Evolutionary conservation across 1,140 invertebrate genomes (phyloP).

Genomic region (Drosophila santomea): DNA sequence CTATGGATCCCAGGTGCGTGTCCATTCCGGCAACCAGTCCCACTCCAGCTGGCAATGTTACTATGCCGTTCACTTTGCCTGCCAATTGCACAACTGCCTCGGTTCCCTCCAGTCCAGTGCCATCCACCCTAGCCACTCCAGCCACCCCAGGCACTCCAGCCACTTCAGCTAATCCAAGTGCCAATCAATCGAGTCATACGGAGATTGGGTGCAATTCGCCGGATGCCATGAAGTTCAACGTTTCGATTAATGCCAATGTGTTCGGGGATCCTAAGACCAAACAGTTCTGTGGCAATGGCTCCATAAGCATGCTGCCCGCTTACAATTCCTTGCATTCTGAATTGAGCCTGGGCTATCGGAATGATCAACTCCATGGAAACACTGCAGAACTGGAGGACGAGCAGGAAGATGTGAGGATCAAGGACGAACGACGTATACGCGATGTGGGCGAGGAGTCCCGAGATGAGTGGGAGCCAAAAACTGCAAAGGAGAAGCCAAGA

Average conservation of each 20-base stretch:
- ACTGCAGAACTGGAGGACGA: slow-evolving; percentile 2
- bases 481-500: background rate
- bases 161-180: background rate
- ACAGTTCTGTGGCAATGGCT: slow-evolving; percentile 69
- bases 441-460: background rate
- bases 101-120: background rate
- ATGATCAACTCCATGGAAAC: slow-evolving; percentile 1
- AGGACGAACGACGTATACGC: slow-evolving; percentile 15
- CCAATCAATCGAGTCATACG: background rate
- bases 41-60: no score
- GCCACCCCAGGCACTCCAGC: no score
- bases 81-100: background rate
- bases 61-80: background rate
- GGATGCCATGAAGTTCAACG: slow-evolving; percentile 64
- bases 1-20: slow-evolving; percentile 56
- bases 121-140: background rate
- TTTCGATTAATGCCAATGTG: slow-evolving; percentile 67
- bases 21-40: slow-evolving; percentile 4
- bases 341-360: background rate
- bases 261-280: slow-evolving; percentile 63
- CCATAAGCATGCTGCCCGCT: slow-evolving; percentile 52
- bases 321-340: slow-evolving; percentile 3
- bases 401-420: background rate
- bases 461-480: background rate
- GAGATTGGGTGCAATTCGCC: slow-evolving; percentile 26